Base-by-base conservation (phyloP, 2,797 vertebrate genomes). In the Sebastes miniatus region DNA sequence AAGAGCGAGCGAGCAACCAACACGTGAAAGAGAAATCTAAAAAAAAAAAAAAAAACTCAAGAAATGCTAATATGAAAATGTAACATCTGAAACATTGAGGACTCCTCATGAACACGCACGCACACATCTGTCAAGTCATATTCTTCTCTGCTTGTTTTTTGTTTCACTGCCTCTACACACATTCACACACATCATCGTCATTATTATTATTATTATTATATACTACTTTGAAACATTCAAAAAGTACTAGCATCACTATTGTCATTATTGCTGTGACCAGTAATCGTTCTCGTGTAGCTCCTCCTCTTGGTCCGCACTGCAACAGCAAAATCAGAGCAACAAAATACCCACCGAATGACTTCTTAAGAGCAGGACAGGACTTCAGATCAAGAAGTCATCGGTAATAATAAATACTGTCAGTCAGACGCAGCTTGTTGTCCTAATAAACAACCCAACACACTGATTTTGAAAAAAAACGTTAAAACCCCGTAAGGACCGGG, bases 351-450 rank as follows among this genome's bases (percentile, higher is more conserved):
- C 83, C 69, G 54, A 76, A 69, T 67, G 78, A 84, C 86, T 78
- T 76, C 78, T 69, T 43, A 29, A 80, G 63, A 91, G 87, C 80
- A 83, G 88, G 86, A 90, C 85, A 79, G 76, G 86, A 88, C 87
- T 88, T 92, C 72, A 36, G 84, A 47, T 79, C 58, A 79, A 87
- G 0, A 83, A 82, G 87, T 88, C 88, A 79, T 57, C 14, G 80
- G 83, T 83, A 84, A 91, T 89, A 95, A 95, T 95, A 96, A 96
- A 96, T 96, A 96, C 94, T 96, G 94, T 57, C 34, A 73, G 50
- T 36, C 71, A 65, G 39, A 76, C 3, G 73, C 77, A 65, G 76
- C 73, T 83, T 39, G 54, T 62, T 36, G 66, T 72, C 69, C 18
- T 8, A 2, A 73, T 34, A 57, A 78, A 77, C 57, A 5, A 76